Evolutionary conservation across 2,797 vertebrate species (phyloP), one percentile per base, ranked within the genome.

Genomic region (Enteromius thamalakanensis): DNA sequence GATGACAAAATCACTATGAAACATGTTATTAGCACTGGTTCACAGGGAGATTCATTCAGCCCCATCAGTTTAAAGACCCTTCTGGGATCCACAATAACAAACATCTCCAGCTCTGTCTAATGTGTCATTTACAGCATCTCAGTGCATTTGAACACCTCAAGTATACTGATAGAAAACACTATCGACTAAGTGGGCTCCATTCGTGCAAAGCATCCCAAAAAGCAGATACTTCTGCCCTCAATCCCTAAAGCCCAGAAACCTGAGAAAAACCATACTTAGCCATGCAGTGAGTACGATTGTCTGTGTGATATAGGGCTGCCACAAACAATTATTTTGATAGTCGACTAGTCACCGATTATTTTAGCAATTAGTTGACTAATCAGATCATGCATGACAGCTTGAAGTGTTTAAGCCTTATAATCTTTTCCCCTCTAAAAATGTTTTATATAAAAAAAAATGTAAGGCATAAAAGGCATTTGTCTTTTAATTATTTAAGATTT

Each of bases 261-360:
- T 2, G 14, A 32, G 7, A 37, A 45, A n/a, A 70, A 47, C 40
- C 51, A 83, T 83, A 78, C 75, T 83, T 83, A 83, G 75, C 75
- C 82, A 78, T 83, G 82, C 75, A 83, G 40, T 78, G 82, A 37
- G 53, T 78, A 29, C 49, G 75, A 37, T 29, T 78, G 75, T 83
- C 12, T 49, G 21, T 23, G 21, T 37, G 37, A 70, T 12, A 45
- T 9, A 40, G 8, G 37, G 8, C 37, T 40, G 37, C 37, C 37
- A 40, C 37, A 40, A 9, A 40, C 8, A 1, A 40, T 40, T 40
- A 9, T 40, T 40, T 40, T 40, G 37, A 40, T 40, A 40, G 37
- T 40, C 37, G 37, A 40, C 37, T 9, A 40, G 37, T 40, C 37
- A 40, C 7, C 37, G 37, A 40, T 40, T 40, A 9, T 40, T 40